Percentiles rank a stretch among this genome's conserved stretches.
Conservation (phyloP, 2,113 vertebrate species). For the Irena cyanogastra region DNA sequence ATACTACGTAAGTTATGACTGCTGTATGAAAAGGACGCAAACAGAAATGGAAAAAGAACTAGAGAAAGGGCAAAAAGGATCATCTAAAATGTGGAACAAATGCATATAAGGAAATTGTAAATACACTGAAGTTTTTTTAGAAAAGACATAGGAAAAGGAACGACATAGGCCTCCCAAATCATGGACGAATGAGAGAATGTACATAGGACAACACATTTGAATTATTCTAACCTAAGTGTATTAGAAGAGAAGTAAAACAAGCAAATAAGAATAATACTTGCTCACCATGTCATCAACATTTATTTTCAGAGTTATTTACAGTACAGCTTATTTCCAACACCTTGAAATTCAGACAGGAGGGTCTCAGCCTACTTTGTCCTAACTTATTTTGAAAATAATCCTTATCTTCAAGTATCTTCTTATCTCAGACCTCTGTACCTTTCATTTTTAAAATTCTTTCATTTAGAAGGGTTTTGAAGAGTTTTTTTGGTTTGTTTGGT, state of each 20-base stretch:
- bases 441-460: not conserved
- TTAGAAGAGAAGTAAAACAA: not conserved
- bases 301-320: not conserved
- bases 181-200: not conserved
- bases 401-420: not conserved
- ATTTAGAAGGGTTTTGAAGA: rapidly evolving
- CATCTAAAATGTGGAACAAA: not conserved
- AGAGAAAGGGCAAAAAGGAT: not conserved
- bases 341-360: not conserved
- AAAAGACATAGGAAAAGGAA: not conserved
- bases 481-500: not conserved
- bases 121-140: not conserved
- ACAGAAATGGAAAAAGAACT: not conserved
- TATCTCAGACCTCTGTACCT: not conserved
- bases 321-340: not conserved
- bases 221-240: not conserved
- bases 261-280: not conserved
- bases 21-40: not conserved
- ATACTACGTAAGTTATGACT: not conserved
- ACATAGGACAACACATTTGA: no score
- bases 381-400: not conserved
- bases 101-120: not conserved
- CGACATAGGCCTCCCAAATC: not conserved
- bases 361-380: not conserved
- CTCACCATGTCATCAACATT: not conserved